Evolutionary conservation across 2,113 vertebrate species (phyloP).

Genomic region (Pongo abelii): DNA sequence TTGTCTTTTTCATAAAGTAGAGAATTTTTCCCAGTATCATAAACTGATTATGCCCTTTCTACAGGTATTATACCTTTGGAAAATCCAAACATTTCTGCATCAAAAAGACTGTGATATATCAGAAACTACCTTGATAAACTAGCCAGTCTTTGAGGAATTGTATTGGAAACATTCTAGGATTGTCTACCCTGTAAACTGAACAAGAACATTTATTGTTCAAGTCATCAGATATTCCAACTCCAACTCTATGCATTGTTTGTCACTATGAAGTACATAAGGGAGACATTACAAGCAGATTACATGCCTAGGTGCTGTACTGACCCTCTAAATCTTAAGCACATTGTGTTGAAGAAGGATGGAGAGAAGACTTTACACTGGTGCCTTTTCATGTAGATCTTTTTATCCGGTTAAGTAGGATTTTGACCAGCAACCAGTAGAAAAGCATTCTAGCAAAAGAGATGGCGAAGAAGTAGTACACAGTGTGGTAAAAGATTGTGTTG

Average conservation of each 20-base stretch:
- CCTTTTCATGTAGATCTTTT: not conserved
- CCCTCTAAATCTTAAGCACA: not conserved
- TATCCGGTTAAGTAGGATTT: not conserved
- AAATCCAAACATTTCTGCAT: constrained; percentile 28
- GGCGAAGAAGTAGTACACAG: not conserved
- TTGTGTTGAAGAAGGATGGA: not conserved
- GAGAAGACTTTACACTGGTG: not conserved
- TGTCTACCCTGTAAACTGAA: not conserved
- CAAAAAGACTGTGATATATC: not conserved
- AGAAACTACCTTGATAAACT: not conserved
- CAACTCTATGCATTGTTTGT: not conserved
- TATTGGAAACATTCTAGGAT: constrained; percentile 22
- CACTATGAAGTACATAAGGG: not conserved
- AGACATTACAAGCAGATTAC: not conserved
- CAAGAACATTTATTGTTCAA: not conserved
- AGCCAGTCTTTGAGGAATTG: constrained; percentile 15
- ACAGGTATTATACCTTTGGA: not conserved
- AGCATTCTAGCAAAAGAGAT: not conserved
- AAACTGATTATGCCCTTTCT: not conserved
- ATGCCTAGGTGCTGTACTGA: not conserved
- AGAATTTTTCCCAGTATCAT: not conserved
- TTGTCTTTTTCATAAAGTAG: not conserved
- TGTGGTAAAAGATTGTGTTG: not conserved
- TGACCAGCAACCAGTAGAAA: not conserved
- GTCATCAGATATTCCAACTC: not conserved